Evolutionary conservation across 2,888 invertebrate species (phyloP), one percentile per base, ranked within the genome.

Genomic region (Sthenelais limicola): DNA sequence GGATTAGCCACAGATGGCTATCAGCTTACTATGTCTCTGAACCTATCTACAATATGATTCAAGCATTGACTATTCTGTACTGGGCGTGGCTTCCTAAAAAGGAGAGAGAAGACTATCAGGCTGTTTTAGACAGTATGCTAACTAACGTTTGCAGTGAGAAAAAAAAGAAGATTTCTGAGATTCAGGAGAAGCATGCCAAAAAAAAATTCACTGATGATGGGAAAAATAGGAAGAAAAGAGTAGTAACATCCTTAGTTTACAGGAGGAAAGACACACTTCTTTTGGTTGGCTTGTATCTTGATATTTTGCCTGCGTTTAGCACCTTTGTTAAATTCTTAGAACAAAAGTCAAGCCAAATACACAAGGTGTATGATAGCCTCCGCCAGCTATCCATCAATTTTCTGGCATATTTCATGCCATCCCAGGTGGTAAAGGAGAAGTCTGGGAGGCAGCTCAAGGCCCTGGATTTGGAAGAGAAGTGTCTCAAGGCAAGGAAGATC

Each of bases 211-310:
- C 52, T 15, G 2, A 7, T 24, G 52, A n/a, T 52, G 52, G 52
- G 52, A 52, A 52, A n/a, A 52, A 52, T 28, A 15, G 52, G 26
- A 52, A 52, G 15, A 30, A 52, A 26, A 52, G 21, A 52, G 30
- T 52, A 28, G 52, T 52, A 15, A 2, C 24, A 2, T 21, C 30
- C 30, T 15, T 52, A 3, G 24, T 52, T 15, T n/a, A 52, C 21
- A 21, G 15, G 3, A 24, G 21, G 30, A 15, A 15, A 12, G 30
- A 52, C 52, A 52, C 52, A 15, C 12, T 24, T 2, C 21, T 52
- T 2, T 30, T 24, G n/a, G 21, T 52, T 2, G 26, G n/a, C 24
- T 5, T 52, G 52, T 52, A 52, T 21, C 15, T 52, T 15, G 52
- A 52, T 30, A 52, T 52, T 15, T 30, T 52, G 24, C 52, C 52